Percentiles rank a stretch among this genome's conserved stretches.
These are phyloP conservation scores for Limnodromus scolopaceus DNA, from an alignment of 2,797 vertebrate species.

Conservation along the genomic window DNA sequence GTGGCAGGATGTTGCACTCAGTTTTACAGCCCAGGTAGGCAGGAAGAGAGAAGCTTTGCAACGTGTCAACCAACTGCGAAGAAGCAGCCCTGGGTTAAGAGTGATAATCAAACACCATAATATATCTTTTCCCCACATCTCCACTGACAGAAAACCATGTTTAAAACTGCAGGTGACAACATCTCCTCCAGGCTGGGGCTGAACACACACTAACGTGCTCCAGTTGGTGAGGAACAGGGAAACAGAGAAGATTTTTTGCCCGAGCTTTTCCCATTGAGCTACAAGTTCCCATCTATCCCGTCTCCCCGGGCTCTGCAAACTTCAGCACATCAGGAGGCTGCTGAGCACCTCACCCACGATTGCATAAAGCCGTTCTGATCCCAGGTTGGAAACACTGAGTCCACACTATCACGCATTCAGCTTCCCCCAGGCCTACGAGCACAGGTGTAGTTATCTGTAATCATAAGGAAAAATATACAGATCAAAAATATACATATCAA, in stretches of 20 bases:
- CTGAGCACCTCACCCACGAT: background rate
- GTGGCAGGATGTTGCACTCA: background rate
- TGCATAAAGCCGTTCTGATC: background rate
- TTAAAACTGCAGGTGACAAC: background rate
- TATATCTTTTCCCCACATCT: background rate
- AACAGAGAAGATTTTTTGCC: background rate
- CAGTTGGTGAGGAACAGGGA: background rate
- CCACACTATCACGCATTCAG: background rate
- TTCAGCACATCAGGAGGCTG: background rate
- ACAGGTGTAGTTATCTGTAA: background rate
- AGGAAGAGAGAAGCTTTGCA: background rate
- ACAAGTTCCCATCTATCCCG: rapidly evolving
- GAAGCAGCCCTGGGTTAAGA: background rate
- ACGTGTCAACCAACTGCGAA: rapidly evolving
- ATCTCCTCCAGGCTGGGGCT: background rate
- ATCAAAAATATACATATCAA: background rate
- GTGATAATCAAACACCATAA: background rate
- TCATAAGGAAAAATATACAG: background rate
- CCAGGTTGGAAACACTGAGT: background rate
- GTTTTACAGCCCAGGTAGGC: background rate
- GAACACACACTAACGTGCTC: background rate
- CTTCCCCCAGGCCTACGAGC: background rate
- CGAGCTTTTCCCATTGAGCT: background rate
- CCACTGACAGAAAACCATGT: background rate
- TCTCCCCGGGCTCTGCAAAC: background rate